Evolutionary conservation across 2,797 vertebrate genomes (phyloP), one percentile per base, ranked within the genome.

Genomic region (Poeciliopsis gracilis): DNA sequence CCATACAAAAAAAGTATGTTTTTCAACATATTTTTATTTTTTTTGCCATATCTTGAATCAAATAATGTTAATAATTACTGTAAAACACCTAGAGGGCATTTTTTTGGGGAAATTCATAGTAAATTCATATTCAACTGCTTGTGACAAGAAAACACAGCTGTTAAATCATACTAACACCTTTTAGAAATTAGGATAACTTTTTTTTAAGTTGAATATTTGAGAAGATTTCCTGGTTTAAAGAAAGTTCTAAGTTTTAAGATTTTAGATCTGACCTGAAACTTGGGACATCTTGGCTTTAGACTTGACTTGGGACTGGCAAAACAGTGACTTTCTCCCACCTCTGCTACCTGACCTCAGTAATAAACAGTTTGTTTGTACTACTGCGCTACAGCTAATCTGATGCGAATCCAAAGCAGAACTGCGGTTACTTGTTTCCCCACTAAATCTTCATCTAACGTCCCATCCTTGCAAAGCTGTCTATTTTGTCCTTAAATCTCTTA

Each of bases 401-500:
- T 80, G 84, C 2, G 25, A 87, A 88, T 91, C 76, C 78, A 90
- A 86, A 90, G 77, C 84, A 69, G 83, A 81, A 79, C 84, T 82
- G 85, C 83, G 78, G 79, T 86, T 84, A 84, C 74, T 75, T 67
- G 28, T 86, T 86, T 77, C 76, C 78, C 83, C 55, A 47, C 80
- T 70, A 82, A 84, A 84, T 85, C 77, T 75, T 81, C 80, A 88
- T 88, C 79, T 80, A 81, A 91, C 86, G 82, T 90, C 86, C 84
- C 69, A 84, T 91, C 90, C 82, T 87, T 73, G 83, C 86, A 81
- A 78, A 90, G 88, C 79, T 85, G 82, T 93, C 92, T 88, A 84
- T 87, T 88, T 91, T 76, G 85, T 91, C 76, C 91, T 82, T 41
- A 90, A 89, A 84, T 87, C 75, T 92, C 79, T 88, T 75, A 75